Conservation (phyloP, 2,888 invertebrate species). For the Drosophila ustulata region DNA sequence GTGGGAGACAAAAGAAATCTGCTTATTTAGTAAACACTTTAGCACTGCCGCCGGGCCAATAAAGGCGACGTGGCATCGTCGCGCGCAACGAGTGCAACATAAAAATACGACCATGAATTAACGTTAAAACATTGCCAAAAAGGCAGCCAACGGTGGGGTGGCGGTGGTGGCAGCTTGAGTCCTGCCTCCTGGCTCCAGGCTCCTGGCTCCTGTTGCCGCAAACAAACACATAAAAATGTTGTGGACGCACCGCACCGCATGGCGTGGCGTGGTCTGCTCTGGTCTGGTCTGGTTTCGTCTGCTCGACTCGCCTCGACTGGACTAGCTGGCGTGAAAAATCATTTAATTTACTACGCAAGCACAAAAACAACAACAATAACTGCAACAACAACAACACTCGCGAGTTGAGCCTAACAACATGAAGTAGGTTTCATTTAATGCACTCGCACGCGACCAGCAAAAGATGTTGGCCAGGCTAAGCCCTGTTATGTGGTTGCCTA, state of each 20-base stretch:
- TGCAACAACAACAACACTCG: slow-evolving; percentile 14
- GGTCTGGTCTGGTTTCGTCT: background rate
- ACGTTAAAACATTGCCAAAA: slow-evolving; percentile 81
- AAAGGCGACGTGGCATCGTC: slow-evolving; percentile 56
- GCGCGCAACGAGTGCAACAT: slow-evolving; percentile 74
- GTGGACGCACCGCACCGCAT: slow-evolving; percentile 65
- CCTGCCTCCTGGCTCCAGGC: slow-evolving; percentile 23
- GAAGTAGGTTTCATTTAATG: slow-evolving; percentile 81
- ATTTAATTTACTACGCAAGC: slow-evolving; percentile 78
- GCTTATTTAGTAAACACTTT: slow-evolving; percentile 78
- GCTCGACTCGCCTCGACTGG: slow-evolving; percentile 4
- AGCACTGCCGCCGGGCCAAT: slow-evolving; percentile 61
- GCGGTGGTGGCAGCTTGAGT: slow-evolving; percentile 8
- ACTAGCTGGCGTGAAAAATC: slow-evolving; percentile 74
- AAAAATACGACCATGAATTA: slow-evolving; percentile 82
- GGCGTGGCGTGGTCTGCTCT: slow-evolving; percentile 38
- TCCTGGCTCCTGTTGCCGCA: slow-evolving; percentile 47
- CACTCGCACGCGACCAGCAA: slow-evolving; percentile 59
- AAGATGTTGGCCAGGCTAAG: slow-evolving; percentile 52
- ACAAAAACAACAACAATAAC: slow-evolving; percentile 19
- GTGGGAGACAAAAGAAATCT: slow-evolving; percentile 58
- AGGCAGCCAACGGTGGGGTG: slow-evolving; percentile 36
- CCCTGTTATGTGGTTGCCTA: slow-evolving; percentile 57
- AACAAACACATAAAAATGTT: slow-evolving; percentile 79
- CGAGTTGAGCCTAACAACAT: slow-evolving; percentile 65